phyloP scores from a whole-genome alignment of 2,888 invertebrate genomes.

The Heliconius cydno region DNA sequence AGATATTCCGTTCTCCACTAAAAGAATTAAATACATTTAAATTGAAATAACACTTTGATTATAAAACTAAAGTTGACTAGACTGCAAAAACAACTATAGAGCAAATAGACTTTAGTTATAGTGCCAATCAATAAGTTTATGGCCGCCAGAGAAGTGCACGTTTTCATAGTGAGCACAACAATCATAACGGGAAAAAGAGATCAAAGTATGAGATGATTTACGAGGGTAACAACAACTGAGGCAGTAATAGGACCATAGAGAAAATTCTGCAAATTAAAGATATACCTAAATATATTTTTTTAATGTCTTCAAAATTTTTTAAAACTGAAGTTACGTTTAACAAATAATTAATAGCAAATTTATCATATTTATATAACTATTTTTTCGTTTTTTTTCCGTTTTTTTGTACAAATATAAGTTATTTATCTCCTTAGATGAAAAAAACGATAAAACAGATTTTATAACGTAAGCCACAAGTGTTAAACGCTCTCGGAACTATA shows the following conservation, averaged over 20 bases:
- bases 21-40: not conserved
- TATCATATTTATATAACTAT: too few species aligned
- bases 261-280: constrained; percentile 3
- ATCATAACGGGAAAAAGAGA: constrained; percentile 31
- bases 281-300: not conserved
- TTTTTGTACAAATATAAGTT: too few species aligned
- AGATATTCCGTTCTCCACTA: too few species aligned
- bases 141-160: constrained; percentile 27
- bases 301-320: too few species aligned
- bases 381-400: too few species aligned
- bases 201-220: constrained; percentile 21
- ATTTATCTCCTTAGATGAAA: too few species aligned
- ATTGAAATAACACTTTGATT: not conserved
- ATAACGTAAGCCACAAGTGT: too few species aligned
- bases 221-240: constrained; percentile 1
- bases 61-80: not conserved
- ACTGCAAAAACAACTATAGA: not conserved
- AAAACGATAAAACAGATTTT: too few species aligned
- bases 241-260: not conserved
- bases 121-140: constrained; percentile 13
- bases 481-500: not conserved
- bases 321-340: too few species aligned
- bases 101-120: constrained; percentile 16
- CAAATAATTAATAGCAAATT: too few species aligned
- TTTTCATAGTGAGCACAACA: constrained; percentile 29